phyloP scores from a whole-genome alignment of 1,140 invertebrate genomes.

The Aphaenogaster rudis region DNA sequence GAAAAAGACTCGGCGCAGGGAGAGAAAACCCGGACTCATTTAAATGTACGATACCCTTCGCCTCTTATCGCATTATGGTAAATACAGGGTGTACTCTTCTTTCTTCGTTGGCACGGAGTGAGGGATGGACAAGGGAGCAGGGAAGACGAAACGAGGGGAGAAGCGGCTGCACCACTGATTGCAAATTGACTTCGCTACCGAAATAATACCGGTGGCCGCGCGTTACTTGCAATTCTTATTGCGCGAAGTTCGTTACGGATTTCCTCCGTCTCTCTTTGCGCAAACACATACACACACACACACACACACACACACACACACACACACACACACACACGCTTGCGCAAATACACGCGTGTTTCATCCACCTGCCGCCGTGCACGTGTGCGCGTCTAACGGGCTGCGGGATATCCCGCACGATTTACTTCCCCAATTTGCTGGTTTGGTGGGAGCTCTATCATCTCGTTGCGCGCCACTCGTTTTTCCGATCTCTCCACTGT shows the following conservation, averaged over 20 bases:
- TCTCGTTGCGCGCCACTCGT: slow-evolving; percentile 47
- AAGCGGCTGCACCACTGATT: slow-evolving; percentile 80
- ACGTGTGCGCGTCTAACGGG: slow-evolving; percentile 41
- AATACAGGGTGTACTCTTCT: slow-evolving; percentile 80
- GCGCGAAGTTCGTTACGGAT: slow-evolving; percentile 76
- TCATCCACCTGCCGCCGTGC: slow-evolving; percentile 29
- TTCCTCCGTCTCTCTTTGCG: slow-evolving; percentile 61
- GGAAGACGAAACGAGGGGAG: slow-evolving; percentile 57
- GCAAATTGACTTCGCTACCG: slow-evolving; percentile 84
- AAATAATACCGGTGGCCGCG: slow-evolving; percentile 77
- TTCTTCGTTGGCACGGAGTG: slow-evolving; percentile 65
- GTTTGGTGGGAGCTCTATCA: slow-evolving; percentile 58
- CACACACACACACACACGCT: neutral
- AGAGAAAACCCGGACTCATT: slow-evolving; percentile 78
- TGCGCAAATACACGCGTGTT: neutral
- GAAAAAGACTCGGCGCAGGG: slow-evolving; percentile 26
- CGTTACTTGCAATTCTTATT: slow-evolving; percentile 78
- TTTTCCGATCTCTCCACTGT: slow-evolving; percentile 14
- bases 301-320: neutral
- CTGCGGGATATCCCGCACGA: slow-evolving; percentile 29
- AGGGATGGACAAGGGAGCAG: slow-evolving; percentile 57
- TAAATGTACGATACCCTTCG: slow-evolving; percentile 83
- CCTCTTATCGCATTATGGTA: slow-evolving; percentile 85
- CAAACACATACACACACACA: slow-evolving; percentile 11
- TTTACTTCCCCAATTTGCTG: slow-evolving; percentile 62